Evolutionary conservation across 2,113 vertebrate species (phyloP).

Genomic region (Panthera tigris): DNA sequence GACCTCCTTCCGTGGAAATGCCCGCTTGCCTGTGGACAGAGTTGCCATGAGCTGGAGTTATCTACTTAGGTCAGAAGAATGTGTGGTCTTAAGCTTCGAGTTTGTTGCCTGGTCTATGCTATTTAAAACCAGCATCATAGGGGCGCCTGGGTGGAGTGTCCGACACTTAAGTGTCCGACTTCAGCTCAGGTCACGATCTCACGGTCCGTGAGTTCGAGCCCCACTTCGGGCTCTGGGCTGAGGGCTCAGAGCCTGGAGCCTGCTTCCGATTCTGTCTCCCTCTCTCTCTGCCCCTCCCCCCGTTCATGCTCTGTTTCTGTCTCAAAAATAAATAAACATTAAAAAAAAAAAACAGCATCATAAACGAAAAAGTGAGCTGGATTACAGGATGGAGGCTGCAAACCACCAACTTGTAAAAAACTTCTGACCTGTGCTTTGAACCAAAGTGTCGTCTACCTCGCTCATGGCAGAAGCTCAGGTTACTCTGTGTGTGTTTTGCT

Average conservation of each 20-base stretch:
- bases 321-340: too few species aligned
- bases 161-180: too few species aligned
- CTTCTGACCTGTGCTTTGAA: neutral
- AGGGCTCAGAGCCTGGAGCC: too few species aligned
- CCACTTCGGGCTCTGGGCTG: too few species aligned
- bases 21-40: neutral
- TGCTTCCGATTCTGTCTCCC: too few species aligned
- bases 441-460: neutral
- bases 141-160: too few species aligned
- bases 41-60: neutral
- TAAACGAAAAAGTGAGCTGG: neutral
- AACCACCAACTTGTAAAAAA: neutral
- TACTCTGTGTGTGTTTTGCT: neutral
- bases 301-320: too few species aligned
- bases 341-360: neutral
- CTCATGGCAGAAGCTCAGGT: neutral
- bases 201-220: too few species aligned
- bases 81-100: neutral
- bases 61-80: neutral
- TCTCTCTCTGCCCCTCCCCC: too few species aligned
- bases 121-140: neutral
- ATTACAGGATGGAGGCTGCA: neutral
- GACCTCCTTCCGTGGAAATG: neutral
- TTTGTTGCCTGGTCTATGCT: neutral
- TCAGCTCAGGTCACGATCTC: too few species aligned